Evolutionary conservation across 2,888 invertebrate genomes (phyloP), one percentile per base, ranked within the genome.

Genomic region (Tipula unca): DNA sequence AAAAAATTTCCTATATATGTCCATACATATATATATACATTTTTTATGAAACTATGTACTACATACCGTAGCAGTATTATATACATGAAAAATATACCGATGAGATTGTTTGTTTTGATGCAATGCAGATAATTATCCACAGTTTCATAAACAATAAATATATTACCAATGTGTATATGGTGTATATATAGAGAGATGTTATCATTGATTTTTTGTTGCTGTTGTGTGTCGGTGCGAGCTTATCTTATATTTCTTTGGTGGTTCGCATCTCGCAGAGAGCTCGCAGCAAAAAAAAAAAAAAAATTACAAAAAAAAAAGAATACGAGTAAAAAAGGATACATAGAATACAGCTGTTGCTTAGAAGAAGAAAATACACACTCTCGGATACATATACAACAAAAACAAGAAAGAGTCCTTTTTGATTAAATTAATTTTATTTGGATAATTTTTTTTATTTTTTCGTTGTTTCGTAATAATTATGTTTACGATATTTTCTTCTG

Each of bases 41-140:
- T 54, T 54, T 54, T 5, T 54, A n/a, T 54, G 17, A 54, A 54
- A 54, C 48, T 54, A 54, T 54, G 48, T 54, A 54, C 17, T 54
- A 54, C 17, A 54, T 25, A 69, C 48, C 13, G n/a, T 69, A 25
- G 69, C 25, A 10, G 25, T n/a, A 17, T 8, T n/a, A 48, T 48
- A 17, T 69, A 69, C 25, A 69, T 69, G 69, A n/a, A n/a, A n/a
- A n/a, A n/a, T n/a, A n/a, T n/a, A n/a, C n/a, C n/a, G n/a, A 25
- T 10, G 69, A 69, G 69, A 69, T 69, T 69, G 69, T 69, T 69
- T 69, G 69, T 69, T 25, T 69, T 69, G 69, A 69, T 69, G 69
- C 69, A 69, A 69, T 69, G 69, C 69, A 69, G 69, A 69, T 69
- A 69, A 69, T 69, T 69, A 69, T 69, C 69, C 69, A 25, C 69